Base-by-base conservation (phyloP, 2,797 vertebrate species). In the Syngnathus acus region DNA sequence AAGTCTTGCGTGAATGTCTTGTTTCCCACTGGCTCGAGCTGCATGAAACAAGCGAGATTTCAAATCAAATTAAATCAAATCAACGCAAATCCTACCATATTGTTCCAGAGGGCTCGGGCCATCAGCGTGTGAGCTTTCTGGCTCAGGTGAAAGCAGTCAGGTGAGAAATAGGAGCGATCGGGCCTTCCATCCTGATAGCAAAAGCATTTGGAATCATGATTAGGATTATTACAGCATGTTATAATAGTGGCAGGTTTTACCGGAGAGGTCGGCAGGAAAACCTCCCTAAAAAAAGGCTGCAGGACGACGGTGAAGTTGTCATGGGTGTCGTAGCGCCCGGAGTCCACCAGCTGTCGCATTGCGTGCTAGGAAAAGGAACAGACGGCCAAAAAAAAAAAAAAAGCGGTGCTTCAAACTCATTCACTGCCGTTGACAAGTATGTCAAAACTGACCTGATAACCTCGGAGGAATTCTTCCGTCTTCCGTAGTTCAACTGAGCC, bases 101-200 rank as follows among this genome's bases (percentile, higher is more conserved):
- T 89, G 83, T 91, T 93, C 97, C 96, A 98, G 51, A 99, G 94
- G 65, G 87, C 89, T 37, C 70, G 89, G 62, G 95, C 91, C 80
- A 99, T 93, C 65, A 92, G 86, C 0, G 93, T 84, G 74, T 98
- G 95, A 74, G 93, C 89, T 78, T 90, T 95, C 88, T 94, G 93
- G 75, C 83, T 95, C 21, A 90, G 89, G 69, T 95, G 94, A 76
- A 95, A 92, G 77, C 95, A 98, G 80, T 98, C 95, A 0, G 94
- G 93, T 16, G 94, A 23, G 10, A 98, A 94, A 84, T 87, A 94
- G 1, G 95, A 94, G 58, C 84, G 69, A 81, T 98, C 95, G 1
- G 88, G 92, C 1, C 6, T 76, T 1, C 93, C 93, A 19, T 94
- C 78, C 96, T 98, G 59, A 75, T 68, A 19, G 59, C 54, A 62